Evolutionary conservation across 1,140 invertebrate species (phyloP), one percentile per base, ranked within the genome.

Genomic region (Bombus confusus): DNA sequence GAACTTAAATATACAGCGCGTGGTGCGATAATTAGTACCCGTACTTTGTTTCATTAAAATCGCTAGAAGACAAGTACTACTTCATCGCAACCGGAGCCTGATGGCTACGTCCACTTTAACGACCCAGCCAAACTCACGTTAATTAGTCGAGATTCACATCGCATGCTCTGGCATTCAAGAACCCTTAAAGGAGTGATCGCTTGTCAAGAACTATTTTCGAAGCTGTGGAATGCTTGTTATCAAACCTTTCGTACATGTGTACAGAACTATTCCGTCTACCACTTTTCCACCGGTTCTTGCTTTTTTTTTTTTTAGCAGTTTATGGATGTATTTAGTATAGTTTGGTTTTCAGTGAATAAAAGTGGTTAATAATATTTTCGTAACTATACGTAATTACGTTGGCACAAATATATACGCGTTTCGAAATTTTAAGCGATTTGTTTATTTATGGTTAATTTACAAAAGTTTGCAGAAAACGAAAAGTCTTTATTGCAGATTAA

Each of bases 111-210:
- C 57, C 80, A 47, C 80, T 83, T 83, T 75, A 74, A 83, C 80
- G 57, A 82, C 64, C 68, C 37, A 62, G 4, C 43, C 71, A 57
- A 73, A 47, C 59, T 75, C 69, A 31, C 80, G 57, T n/a, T 83
- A 83, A 83, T 83, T 83, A 83, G 80, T 43, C 72, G 59, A 47
- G 71, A 83, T 83, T 62, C 71, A 62, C 77, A 47, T 79, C 41
- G 59, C 31, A 75, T 75, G 64, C 31, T 80, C 64, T 22, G 64
- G 25, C 18, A 47, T 66, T 83, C 80, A 22, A 83, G 80, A 41
- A 83, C 80, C 80, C 80, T 83, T 83, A 75, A 83, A 72, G 80
- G 72, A 75, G 71, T 64, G 80, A 83, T 83, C 37, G 59, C 39
- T 66, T 66, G 72, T 74, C 72, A 66, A 83, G 71, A 83, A 72